phyloP scores from a whole-genome alignment of 2,113 vertebrate species.

The Tragelaphus buxtoni region DNA sequence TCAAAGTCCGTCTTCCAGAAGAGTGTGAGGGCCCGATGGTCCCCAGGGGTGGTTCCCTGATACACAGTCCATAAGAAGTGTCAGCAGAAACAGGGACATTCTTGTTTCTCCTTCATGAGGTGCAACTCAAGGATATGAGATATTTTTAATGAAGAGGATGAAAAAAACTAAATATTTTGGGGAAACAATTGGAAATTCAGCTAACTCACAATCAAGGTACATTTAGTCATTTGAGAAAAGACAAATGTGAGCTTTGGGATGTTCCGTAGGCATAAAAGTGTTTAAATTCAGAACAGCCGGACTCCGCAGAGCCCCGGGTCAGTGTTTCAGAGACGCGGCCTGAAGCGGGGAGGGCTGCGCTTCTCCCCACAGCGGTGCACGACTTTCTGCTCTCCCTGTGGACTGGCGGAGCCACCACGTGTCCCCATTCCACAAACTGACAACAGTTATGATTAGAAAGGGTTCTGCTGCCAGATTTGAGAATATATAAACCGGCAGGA shows the following conservation, averaged over 20 bases:
- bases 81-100: conserved; percentile 16
- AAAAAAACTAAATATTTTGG: not conserved
- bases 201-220: not conserved
- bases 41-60: conserved; percentile 38
- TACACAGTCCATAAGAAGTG: not conserved
- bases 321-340: not conserved
- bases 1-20: conserved; percentile 31
- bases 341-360: fast-evolving
- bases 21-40: not conserved
- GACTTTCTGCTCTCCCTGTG: fast-evolving
- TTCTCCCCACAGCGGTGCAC: fast-evolving
- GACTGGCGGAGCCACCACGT: fast-evolving
- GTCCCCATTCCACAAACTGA: not conserved
- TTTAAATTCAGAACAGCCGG: not conserved
- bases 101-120: not conserved
- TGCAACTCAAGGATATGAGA: conserved; percentile 12
- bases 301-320: fast-evolving
- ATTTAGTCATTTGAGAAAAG: not conserved
- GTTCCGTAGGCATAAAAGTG: fast-evolving
- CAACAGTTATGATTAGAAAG: not conserved
- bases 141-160: conserved; percentile 42
- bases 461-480: not conserved
- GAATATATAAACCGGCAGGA: not conserved
- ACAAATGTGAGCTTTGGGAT: not conserved
- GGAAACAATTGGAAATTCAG: conserved; percentile 15